Base-by-base conservation (phyloP, 1,140 invertebrate species). In the Drosophila ananassae region DNA sequence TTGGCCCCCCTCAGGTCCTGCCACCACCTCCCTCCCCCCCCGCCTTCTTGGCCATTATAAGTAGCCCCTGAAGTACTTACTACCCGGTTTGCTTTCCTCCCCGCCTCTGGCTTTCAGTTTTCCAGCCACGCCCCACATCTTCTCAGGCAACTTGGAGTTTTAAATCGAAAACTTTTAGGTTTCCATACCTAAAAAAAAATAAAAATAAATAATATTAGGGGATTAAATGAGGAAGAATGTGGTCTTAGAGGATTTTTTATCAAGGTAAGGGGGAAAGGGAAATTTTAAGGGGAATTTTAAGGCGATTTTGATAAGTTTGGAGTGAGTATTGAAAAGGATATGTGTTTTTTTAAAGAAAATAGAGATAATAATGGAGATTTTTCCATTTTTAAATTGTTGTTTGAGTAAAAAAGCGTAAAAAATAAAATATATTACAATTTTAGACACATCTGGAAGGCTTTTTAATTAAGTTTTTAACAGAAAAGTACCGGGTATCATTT, bases 1-100 rank as follows among this genome's bases (percentile, higher is more conserved):
- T 2, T 30, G 8, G 7, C 2, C 32, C 50, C 21, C 6, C 24
- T 54, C 17, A 17, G 17, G 17, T 17, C 9, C 50, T 12, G 9
- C 6, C 30, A 47, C 10, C 22, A 5, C 25, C n/a, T n/a, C 50
- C 22, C 12, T 12, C 30, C 21, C 9, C 37, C 17, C 9, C 28
- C 30, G 39, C 24, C 22, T n/a, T 47, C 21, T 34, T 61, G 58
- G 47, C 66, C 76, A 81, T 82, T 82, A 64, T 81, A 82, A 69
- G 80, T 75, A 79, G 73, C 81, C 66, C 66, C 66, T 12, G 32
- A 69, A 80, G 54, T 81, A 74, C 73, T 84, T 85, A 80, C 72
- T 73, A 60, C 51, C 53, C 73, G 46, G 60, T 57, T 69, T 57
- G 59, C 78, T 64, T 81, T 39, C 22, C 39, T 37, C 46, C 50